These are phyloP conservation scores for Cydia fagiglandana DNA, from an alignment of 1,140 invertebrate genomes.

Conservation along the genomic window DNA sequence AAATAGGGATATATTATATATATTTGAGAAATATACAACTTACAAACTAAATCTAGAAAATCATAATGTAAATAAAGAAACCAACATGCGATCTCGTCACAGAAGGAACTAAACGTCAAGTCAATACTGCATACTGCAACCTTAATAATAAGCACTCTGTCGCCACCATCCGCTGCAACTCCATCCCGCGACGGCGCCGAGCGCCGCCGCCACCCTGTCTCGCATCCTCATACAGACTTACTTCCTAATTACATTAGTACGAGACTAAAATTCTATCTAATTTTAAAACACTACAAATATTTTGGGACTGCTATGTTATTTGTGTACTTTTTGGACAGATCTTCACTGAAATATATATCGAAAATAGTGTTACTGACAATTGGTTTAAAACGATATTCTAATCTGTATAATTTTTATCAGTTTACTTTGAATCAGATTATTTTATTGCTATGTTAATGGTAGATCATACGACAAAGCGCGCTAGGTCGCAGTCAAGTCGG, in stretches of 20 bases:
- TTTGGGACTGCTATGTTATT: slow-evolving; percentile 24
- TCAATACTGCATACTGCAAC: slow-evolving; percentile 32
- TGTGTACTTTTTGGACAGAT: slow-evolving; percentile 29
- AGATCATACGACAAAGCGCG: slow-evolving; percentile 15
- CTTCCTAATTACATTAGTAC: slow-evolving; percentile 23
- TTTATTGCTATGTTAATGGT: not conserved
- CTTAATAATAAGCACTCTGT: slow-evolving; percentile 18
- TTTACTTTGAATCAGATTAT: not conserved
- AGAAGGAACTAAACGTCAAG: slow-evolving; percentile 30
- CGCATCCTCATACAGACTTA: slow-evolving; percentile 22
- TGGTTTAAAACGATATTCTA: slow-evolving; percentile 13
- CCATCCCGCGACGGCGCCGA: not conserved
- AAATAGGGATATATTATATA: slow-evolving; percentile 25
- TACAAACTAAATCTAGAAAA: slow-evolving; percentile 31
- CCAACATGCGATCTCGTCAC: slow-evolving; percentile 25
- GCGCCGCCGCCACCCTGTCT: slow-evolving; percentile 4
- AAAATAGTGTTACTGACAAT: slow-evolving; percentile 32
- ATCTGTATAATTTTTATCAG: not conserved
- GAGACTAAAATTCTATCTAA: slow-evolving; percentile 30
- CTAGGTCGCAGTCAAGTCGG: not conserved
- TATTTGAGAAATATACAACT: slow-evolving; percentile 32
- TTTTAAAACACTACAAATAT: slow-evolving; percentile 31
- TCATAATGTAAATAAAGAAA: slow-evolving; percentile 29
- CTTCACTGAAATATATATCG: slow-evolving; percentile 31
- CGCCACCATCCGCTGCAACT: not conserved